A percentile compares a stretch with the other conserved stretches of the same genome.
These are phyloP conservation scores for Chydorus sphaericus DNA, from an alignment of 2,888 invertebrate species.

Conservation along the genomic window DNA sequence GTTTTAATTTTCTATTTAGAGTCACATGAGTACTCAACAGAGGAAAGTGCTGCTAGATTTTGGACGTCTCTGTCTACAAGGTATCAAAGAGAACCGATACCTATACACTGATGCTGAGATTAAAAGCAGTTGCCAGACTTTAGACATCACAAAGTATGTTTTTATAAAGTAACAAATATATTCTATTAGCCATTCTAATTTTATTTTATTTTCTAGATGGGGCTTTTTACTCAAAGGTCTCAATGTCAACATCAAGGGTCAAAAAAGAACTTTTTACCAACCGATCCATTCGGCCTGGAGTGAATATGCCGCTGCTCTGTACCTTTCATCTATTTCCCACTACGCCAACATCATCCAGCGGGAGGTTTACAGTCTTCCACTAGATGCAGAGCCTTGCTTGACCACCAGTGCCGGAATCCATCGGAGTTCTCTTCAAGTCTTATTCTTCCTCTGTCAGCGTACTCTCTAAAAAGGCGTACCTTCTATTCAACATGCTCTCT, in stretches of 20 bases:
- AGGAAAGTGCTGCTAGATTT: conserved; percentile 36
- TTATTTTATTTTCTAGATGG: conserved; percentile 25
- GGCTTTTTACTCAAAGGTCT: conserved; percentile 33
- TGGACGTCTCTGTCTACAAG: conserved; percentile 36
- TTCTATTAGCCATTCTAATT: conserved; percentile 17
- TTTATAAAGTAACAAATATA: conserved; percentile 17
- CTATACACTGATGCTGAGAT: conserved; percentile 37
- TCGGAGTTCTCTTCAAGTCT: conserved; percentile 24
- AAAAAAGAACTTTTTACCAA: conserved; percentile 22
- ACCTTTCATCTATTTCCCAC: conserved; percentile 37
- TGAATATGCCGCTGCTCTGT: conserved; percentile 40
- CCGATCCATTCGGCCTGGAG: conserved; percentile 37
- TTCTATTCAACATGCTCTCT: conserved; percentile 28
- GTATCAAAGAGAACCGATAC: conserved; percentile 34
- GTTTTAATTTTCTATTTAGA: too few species aligned
- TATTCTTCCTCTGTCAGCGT: conserved; percentile 32
- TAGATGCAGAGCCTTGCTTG: conserved; percentile 13
- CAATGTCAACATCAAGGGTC: conserved; percentile 28
- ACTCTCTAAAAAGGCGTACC: conserved; percentile 32
- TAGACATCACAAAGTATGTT: conserved; percentile 28
- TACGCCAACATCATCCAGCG: conserved; percentile 35
- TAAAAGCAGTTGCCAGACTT: conserved; percentile 31
- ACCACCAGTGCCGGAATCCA: conserved; percentile 15
- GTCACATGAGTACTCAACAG: conserved; percentile 28
- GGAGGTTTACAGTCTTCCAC: conserved; percentile 37